Conservation (phyloP, 2,797 vertebrate genomes). For the Hipposideros larvatus region DNA sequence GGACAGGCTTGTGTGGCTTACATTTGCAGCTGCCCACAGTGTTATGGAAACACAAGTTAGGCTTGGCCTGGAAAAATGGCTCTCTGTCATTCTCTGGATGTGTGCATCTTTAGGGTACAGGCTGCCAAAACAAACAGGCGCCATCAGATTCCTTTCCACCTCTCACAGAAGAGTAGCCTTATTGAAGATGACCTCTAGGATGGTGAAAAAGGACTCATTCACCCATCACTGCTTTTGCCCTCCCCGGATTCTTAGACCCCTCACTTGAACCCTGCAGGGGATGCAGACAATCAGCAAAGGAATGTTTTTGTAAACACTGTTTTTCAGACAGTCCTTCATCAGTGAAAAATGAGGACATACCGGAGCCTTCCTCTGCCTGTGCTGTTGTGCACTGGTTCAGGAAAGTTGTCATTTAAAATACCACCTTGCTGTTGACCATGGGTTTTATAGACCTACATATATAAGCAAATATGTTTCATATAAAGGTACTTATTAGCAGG, state of each 20-base stretch:
- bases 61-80: constrained; percentile 62
- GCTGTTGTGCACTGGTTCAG: neutral
- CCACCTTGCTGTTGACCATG: neutral
- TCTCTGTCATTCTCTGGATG: constrained; percentile 76
- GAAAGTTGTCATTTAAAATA: neutral
- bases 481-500: neutral
- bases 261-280: constrained; percentile 41
- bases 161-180: constrained; percentile 62
- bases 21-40: constrained; percentile 77
- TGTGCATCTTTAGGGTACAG: constrained; percentile 63
- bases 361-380: neutral
- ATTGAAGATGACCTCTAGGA: constrained; percentile 23
- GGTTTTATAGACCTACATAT: neutral
- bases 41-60: constrained; percentile 74
- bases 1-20: constrained; percentile 61
- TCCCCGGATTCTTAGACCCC: constrained; percentile 50
- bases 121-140: constrained; percentile 73
- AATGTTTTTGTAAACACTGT: constrained; percentile 77
- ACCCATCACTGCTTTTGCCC: neutral
- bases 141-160: constrained; percentile 72
- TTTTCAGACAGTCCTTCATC: constrained; percentile 79
- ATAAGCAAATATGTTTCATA: neutral
- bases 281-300: constrained; percentile 78
- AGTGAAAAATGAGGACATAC: constrained; percentile 70
- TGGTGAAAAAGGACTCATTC: constrained; percentile 69